Base-by-base conservation (phyloP, 2,797 vertebrate species). In the Chaetodon trifasciatus region DNA sequence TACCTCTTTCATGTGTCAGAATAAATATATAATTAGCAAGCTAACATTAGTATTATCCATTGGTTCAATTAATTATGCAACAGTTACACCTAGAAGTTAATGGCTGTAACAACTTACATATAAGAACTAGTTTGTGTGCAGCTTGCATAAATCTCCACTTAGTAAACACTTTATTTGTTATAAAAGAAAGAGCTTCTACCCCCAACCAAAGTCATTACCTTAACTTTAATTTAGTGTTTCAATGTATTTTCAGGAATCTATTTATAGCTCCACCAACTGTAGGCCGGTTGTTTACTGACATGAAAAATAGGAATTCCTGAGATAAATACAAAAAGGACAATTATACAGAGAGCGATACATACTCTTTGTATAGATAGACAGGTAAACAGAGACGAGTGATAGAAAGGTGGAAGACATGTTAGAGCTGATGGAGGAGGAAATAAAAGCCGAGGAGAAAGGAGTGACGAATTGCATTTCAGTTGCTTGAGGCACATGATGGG, bases 381-480 rank as follows among this genome's bases (percentile, higher is more conserved):
- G 15, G 6, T 39, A n/a, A 28, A 60, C 39, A 39, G 46, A 42
- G 39, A 32, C 28, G 28, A 21, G 39, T 39, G 50, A 42, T 52
- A 64, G n/a, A 42, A 37, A 8, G 44, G 17, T 32, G 16, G 44
- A 21, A 3, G 37, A 24, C 9, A 9, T 23, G 15, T 44, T 15
- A 47, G 5, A 32, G 81, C 24, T 56, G 15, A 84, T 53, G 60
- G 19, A 64, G 21, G 49, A 52, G 39, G n/a, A 64, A 50, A 74
- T 39, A 73, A 68, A 75, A 58, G 44, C 6, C 8, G 55, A 24
- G 60, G 11, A 80, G 24, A 81, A 76, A 55, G 37, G 49, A 86
- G 57, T 78, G 68, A 84, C 2, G 4, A 70, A 82, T 78, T 70
- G 69, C 60, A 66, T 76, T 65, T 74, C 47, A 74, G 53, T 74